phyloP scores from a whole-genome alignment of 2,797 vertebrate genomes.

The Octomys mimax region DNA sequence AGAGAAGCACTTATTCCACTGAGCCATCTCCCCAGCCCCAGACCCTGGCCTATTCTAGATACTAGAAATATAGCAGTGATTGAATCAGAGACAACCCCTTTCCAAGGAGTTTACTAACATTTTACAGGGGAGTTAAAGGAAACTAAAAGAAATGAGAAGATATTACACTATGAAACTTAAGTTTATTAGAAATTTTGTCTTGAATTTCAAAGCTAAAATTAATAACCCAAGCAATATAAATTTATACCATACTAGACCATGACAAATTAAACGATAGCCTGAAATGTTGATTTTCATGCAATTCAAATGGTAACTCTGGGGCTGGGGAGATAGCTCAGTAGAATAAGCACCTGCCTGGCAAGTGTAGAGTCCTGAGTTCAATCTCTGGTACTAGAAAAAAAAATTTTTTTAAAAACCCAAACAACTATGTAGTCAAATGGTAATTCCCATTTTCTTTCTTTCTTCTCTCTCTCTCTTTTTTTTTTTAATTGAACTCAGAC shows the following conservation, averaged over 20 bases:
- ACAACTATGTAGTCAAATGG: no score
- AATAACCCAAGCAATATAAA: slow-evolving; percentile 15
- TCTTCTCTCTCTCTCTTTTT: no score
- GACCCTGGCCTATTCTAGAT: neutral
- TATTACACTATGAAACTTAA: neutral
- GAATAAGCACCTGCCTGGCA: no score
- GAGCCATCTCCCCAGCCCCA: no score
- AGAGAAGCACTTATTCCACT: no score
- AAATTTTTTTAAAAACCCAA: no score
- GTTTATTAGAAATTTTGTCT: slow-evolving; percentile 32
- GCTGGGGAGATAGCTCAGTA: no score
- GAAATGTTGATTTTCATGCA: neutral
- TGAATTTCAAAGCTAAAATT: slow-evolving; percentile 36
- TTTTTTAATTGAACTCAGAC: no score
- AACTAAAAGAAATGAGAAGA: neutral
- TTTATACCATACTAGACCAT: neutral
- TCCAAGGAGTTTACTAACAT: slow-evolving; percentile 26
- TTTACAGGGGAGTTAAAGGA: neutral
- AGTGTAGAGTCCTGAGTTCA: no score
- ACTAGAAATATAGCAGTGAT: neutral
- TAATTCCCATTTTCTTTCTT: no score
- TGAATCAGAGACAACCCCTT: slow-evolving; percentile 2
- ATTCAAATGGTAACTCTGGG: neutral
- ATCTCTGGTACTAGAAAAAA: no score
- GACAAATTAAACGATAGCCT: neutral